Percentiles rank a stretch among this genome's conserved stretches.
Evolutionary conservation across 2,888 invertebrate genomes (phyloP).

Genomic region (Pheosia gnoma): DNA sequence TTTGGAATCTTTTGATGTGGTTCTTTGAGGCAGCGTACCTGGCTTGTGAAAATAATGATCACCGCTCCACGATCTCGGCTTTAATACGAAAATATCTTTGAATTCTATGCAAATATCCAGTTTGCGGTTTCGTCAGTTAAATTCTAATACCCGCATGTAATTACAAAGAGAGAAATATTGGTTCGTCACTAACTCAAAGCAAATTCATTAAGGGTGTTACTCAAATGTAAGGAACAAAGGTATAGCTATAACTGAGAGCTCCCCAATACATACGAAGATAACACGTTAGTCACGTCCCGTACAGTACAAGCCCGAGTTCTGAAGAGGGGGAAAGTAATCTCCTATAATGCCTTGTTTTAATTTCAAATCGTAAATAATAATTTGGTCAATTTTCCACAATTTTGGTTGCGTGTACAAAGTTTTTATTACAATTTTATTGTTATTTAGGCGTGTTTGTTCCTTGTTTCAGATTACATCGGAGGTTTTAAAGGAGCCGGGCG

Average conservation of each 20-base stretch:
- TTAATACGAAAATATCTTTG: constrained; percentile 10
- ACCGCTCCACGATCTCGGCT: constrained; percentile 10
- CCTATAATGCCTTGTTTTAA: constrained; percentile 77
- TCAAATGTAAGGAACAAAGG: constrained; percentile 25
- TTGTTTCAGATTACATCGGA: constrained; percentile 83
- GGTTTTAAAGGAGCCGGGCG: constrained; percentile 79
- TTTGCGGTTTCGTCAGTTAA: constrained; percentile 17
- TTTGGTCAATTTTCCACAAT: constrained; percentile 83
- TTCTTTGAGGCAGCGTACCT: constrained; percentile 20
- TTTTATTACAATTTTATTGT: constrained; percentile 84
- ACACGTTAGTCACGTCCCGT: constrained; percentile 51
- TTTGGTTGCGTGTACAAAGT: constrained; percentile 82
- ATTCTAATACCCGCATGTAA: constrained; percentile 14
- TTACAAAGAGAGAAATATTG: constrained; percentile 9
- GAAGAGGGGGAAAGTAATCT: constrained; percentile 76
- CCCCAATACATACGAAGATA: constrained; percentile 38
- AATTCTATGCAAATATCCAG: constrained; percentile 13
- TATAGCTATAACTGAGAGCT: constrained; percentile 33
- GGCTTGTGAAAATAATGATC: constrained; percentile 20
- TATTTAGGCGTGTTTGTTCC: constrained; percentile 84
- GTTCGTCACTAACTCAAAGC: constrained; percentile 22
- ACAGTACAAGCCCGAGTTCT: constrained; percentile 52
- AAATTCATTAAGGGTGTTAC: constrained; percentile 20
- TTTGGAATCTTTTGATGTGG: constrained; percentile 39
- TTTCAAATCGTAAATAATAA: constrained; percentile 82